phyloP scores from a whole-genome alignment of 92 coral and sea anemone genomes.

The Bergia puertoricense region DNA sequence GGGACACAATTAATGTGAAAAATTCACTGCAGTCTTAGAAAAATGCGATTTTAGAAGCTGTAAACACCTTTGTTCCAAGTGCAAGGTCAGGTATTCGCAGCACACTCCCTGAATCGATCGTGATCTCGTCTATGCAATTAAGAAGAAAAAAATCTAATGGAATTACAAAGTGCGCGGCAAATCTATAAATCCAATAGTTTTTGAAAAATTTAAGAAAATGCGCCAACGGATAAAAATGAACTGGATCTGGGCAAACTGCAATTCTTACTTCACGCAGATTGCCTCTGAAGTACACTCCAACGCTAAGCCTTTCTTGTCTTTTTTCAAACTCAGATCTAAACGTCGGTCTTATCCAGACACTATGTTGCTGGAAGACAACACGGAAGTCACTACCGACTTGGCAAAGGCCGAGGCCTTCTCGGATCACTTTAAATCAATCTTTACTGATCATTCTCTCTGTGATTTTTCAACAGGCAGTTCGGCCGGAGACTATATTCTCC shows the following conservation, averaged over 20 bases:
- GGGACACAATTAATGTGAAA: too few relatives aligned
- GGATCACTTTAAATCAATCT: too few relatives aligned
- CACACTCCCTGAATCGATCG: slow-evolving; percentile 33
- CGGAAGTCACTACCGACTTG: too few relatives aligned
- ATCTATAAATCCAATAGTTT: slow-evolving; percentile 43
- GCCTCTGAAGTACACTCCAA: too few relatives aligned
- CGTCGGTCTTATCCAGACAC: neutral
- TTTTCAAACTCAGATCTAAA: slow-evolving; percentile 22
- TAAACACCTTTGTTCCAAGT: slow-evolving; percentile 20
- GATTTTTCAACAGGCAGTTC: slow-evolving; percentile 18
- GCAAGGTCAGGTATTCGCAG: slow-evolving; percentile 35
- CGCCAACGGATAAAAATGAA: slow-evolving; percentile 42
- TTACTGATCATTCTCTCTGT: too few relatives aligned
- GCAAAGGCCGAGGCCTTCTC: too few relatives aligned
- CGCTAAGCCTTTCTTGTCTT: slow-evolving; percentile 13
- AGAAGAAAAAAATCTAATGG: neutral
- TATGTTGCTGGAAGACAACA: too few relatives aligned
- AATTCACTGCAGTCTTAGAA: too few relatives aligned
- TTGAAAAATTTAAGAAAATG: slow-evolving; percentile 49
- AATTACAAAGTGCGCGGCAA: slow-evolving; percentile 34
- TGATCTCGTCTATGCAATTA: slow-evolving; percentile 25
- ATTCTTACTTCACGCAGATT: neutral
- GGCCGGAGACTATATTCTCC: too few relatives aligned
- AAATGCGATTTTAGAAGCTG: too few relatives aligned
- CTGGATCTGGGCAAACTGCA: slow-evolving; percentile 44